phyloP scores from a whole-genome alignment of 2,113 vertebrate species.

The Etia nguti region DNA sequence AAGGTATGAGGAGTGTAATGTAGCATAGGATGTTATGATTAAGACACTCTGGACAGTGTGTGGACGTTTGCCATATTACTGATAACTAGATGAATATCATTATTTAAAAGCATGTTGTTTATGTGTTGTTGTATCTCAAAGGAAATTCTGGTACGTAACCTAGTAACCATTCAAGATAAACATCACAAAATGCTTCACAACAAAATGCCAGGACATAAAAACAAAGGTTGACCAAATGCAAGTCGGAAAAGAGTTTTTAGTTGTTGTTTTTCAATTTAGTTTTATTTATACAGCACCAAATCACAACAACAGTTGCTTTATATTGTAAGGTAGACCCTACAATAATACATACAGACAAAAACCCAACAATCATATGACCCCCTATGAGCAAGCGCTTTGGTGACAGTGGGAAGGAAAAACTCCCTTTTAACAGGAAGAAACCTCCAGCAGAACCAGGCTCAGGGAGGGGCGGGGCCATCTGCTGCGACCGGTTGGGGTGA shows the following conservation, averaged over 20 bases:
- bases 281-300: neutral
- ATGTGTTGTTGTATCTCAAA: neutral
- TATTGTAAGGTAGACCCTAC: neutral
- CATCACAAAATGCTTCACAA: neutral
- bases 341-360: neutral
- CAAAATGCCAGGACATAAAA: neutral
- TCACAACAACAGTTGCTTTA: neutral
- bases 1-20: constrained; percentile 4
- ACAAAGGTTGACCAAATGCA: neutral
- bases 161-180: neutral
- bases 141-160: neutral
- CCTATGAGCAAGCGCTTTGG: neutral
- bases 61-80: neutral
- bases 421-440: too few relatives aligned
- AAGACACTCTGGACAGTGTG: neutral
- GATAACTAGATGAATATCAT: neutral
- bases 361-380: accelerated
- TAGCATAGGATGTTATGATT: neutral
- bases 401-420: neutral
- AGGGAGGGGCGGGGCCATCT: neutral
- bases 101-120: neutral
- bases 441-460: neutral
- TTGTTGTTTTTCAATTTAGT: neutral
- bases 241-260: neutral
- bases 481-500: neutral